Evolutionary conservation across 2,888 invertebrate species (phyloP), one percentile per base, ranked within the genome.

Genomic region (Ferdinandea cuprea): DNA sequence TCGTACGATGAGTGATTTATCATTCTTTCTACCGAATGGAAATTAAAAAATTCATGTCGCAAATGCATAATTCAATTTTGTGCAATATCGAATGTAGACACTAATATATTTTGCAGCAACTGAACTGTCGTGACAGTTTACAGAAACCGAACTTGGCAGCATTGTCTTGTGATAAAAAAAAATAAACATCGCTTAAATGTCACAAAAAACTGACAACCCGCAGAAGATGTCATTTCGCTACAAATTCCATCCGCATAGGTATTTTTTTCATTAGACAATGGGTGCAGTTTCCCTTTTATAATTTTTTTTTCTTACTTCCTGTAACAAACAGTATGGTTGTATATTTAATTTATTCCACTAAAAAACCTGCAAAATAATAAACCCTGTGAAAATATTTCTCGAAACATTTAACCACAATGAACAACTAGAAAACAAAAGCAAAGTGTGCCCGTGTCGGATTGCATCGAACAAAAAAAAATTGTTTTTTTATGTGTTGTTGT

Each of bases 211-310:
- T 78, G 76, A 80, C 80, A 61, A 44, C 56, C 44, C 9, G 56
- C 48, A 35, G 40, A 46, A 69, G 30, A 61, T 83, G 83, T 73
- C 83, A 83, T 56, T 77, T 76, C 37, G n/a, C 25, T 65, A 59
- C 48, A 77, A 69, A 28, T 61, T 61, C 37, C 40, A 46, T 78
- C 37, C 65, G 80, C 35, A 77, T 71, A 81, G 71, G 71, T 80
- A 74, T 73, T 80, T 77, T 79, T 58, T 40, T 37, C 35, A 48
- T 35, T 15, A 72, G 83, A 78, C 83, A 83, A 83, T 83, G 83
- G 83, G 83, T 73, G 83, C 83, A 72, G 78, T 83, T 73, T 73
- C 58, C 72, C 66, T 72, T 68, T 83, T 68, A 68, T 78, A 78
- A 81, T 77, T 81, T 65, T 77, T 81, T 65, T 46, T 54, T 69